Conservation (phyloP, 1,140 invertebrate genomes). For the Heliconius melpomene region DNA sequence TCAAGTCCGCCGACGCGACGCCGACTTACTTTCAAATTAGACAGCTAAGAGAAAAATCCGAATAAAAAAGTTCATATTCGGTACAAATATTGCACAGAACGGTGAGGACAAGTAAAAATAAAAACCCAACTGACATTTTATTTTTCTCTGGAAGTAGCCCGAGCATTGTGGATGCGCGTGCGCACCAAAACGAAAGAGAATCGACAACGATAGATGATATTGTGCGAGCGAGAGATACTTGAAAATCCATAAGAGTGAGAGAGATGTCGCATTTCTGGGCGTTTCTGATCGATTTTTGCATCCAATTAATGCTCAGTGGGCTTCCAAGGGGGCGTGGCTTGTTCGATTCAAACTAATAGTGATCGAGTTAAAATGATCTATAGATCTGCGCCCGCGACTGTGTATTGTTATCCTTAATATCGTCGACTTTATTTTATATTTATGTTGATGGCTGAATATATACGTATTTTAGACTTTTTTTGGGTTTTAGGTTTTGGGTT, state of each 20-base stretch:
- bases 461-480: slow-evolving; percentile 16
- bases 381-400: slow-evolving; percentile 64
- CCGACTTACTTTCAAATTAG: slow-evolving; percentile 70
- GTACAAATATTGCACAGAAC: slow-evolving; percentile 78
- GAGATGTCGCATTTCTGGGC: slow-evolving; percentile 59
- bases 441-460: slow-evolving; percentile 69
- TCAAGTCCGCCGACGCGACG: slow-evolving; percentile 46
- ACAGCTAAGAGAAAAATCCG: slow-evolving; percentile 55
- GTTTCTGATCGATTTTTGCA: slow-evolving; percentile 64
- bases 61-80: slow-evolving; percentile 68
- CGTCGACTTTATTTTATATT: slow-evolving; percentile 69
- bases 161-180: slow-evolving; percentile 68
- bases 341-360: slow-evolving; percentile 69
- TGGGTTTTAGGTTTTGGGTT: not conserved
- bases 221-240: slow-evolving; percentile 45
- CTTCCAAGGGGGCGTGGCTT: slow-evolving; percentile 70
- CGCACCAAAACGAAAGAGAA: slow-evolving; percentile 67
- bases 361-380: slow-evolving; percentile 77
- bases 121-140: slow-evolving; percentile 61
- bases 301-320: slow-evolving; percentile 79
- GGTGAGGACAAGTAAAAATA: slow-evolving; percentile 67
- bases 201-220: slow-evolving; percentile 33
- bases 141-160: slow-evolving; percentile 71
- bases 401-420: slow-evolving; percentile 76
- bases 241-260: slow-evolving; percentile 36